These are phyloP conservation scores for Vollenhovia emeryi DNA, from an alignment of 1,140 invertebrate genomes.

Conservation along the genomic window DNA sequence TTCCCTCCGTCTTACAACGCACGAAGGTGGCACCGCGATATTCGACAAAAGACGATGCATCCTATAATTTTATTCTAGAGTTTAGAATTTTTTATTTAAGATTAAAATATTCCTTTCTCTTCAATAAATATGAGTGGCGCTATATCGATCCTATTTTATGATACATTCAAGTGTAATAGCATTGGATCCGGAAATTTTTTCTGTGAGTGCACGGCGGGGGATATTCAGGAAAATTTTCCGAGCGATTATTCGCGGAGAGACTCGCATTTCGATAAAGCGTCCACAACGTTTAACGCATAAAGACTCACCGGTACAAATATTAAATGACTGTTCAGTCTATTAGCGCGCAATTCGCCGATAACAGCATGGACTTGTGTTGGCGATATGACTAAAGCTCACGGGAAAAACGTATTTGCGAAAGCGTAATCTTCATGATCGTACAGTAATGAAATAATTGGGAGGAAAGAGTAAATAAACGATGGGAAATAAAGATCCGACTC, in stretches of 20 bases:
- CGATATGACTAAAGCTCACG: background rate
- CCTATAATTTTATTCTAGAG: no score
- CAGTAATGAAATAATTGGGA: background rate
- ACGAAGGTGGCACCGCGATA: no score
- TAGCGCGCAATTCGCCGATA: background rate
- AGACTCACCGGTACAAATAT: background rate
- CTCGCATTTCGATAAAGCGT: background rate
- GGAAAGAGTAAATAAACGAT: background rate
- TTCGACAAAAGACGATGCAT: no score
- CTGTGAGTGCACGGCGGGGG: no score
- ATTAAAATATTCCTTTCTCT: no score
- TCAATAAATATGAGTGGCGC: no score
- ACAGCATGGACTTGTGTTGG: background rate
- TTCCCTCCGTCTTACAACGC: no score
- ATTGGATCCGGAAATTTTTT: no score
- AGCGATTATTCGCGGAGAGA: background rate
- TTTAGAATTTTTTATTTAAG: no score
- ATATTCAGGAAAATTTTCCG: conserved; percentile 8
- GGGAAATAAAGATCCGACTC: conserved; percentile 12
- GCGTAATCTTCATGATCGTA: background rate
- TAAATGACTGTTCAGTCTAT: conserved; percentile 40
- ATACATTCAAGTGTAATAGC: no score
- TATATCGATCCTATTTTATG: no score
- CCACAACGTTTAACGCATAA: background rate
- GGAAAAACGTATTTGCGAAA: conserved; percentile 8